Conservation (phyloP, 2,888 invertebrate genomes). For the Entomobrya proxima region DNA sequence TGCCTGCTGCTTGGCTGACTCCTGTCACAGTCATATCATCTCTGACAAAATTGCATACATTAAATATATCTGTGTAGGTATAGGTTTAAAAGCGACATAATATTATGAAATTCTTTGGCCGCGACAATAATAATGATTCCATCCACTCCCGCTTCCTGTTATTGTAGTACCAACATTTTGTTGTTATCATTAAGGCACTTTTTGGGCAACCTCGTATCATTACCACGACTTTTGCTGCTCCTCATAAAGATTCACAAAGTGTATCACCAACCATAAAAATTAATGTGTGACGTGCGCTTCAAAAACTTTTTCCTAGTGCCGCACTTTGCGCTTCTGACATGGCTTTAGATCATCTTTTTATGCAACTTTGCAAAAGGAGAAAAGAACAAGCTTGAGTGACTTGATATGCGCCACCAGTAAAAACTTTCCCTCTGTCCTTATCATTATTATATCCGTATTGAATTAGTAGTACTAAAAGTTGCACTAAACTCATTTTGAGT, state of each 20-base stretch:
- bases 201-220: not conserved
- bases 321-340: not conserved
- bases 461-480: not conserved
- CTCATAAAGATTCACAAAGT: not conserved
- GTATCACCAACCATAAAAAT: not conserved
- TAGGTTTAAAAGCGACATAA: too few relatives aligned
- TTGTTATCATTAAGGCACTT: too few relatives aligned
- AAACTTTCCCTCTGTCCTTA: not conserved
- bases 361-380: not conserved
- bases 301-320: not conserved
- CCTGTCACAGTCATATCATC: not conserved
- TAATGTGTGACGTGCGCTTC: slow-evolving; percentile 2
- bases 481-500: not conserved
- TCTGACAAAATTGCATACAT: too few relatives aligned
- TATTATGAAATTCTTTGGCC: too few relatives aligned
- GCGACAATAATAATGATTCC: too few relatives aligned
- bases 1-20: not conserved
- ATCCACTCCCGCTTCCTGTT: too few relatives aligned
- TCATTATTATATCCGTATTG: not conserved
- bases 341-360: not conserved
- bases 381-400: not conserved
- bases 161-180: too few relatives aligned
- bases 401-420: not conserved
- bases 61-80: too few relatives aligned
- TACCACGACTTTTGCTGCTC: not conserved